Evolutionary conservation across 2,113 vertebrate genomes (phyloP), one percentile per base, ranked within the genome.

Genomic region (Paradisaea rubra): DNA sequence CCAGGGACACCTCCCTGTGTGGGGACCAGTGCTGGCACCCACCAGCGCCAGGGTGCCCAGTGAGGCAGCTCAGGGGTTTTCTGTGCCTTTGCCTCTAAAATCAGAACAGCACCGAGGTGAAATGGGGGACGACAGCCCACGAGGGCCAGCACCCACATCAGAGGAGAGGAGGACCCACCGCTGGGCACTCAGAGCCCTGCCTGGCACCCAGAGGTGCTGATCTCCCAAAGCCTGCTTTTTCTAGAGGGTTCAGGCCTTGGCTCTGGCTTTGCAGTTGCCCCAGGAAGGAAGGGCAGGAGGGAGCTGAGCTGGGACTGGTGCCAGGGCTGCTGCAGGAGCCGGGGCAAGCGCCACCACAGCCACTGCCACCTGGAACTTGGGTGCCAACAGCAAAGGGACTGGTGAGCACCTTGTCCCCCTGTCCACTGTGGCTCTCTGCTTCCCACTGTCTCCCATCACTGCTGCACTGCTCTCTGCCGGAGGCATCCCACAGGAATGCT

Each of bases 91-190:
- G 25, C 59, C 53, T 50, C 56, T 33, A 6, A 79, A 89, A 90
- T 25, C 39, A 88, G 85, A 89, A 24, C 49, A 79, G 60, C 30
- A 7, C 15, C 0, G 4, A 81, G 44, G 47, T 16, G n/a, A 57
- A 28, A 23, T 1, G 2, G 39, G 42, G 71, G n/a, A 44, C 0
- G 2, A 28, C 45, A 72, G 71, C 39, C 42, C 3, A 4, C 0
- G 0, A 31, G 0, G 0, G 1, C 17, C 33, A 3, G 21, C 0
- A 0, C 16, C 37, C 1, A 1, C 22, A 18, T 27, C 5, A 1
- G 27, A 2, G 33, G 22, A 57, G 15, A 54, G 3, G 25, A 44
- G 33, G 5, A 50, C 9, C 39, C 8, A 2, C 8, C 2, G 9
- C 56, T 0, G 2, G 30, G 11, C 3, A 21, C 53, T 45, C 71